These are phyloP conservation scores for Ectemnius lituratus DNA, from an alignment of 2,888 invertebrate genomes.

Conservation along the genomic window DNA sequence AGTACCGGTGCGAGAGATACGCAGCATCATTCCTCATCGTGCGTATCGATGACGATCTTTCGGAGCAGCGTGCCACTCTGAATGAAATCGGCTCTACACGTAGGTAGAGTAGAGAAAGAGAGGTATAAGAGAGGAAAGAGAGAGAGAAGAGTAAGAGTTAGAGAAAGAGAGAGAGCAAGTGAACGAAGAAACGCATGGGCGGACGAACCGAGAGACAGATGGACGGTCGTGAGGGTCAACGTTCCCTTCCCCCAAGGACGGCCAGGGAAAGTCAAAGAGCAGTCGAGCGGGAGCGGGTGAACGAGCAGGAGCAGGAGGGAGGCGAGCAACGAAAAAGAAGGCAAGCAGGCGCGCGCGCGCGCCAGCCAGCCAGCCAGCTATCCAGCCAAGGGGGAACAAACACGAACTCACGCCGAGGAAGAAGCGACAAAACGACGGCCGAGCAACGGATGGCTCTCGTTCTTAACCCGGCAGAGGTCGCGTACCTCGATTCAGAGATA, in stretches of 20 bases:
- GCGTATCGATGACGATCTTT: slow-evolving; percentile 53
- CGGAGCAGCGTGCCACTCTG: slow-evolving; percentile 55
- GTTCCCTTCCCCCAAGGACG: slow-evolving; percentile 61
- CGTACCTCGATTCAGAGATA: slow-evolving; percentile 29
- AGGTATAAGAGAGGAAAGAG: background rate
- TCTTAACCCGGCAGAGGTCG: slow-evolving; percentile 34
- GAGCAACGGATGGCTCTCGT: slow-evolving; percentile 20
- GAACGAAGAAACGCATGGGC: slow-evolving; percentile 28
- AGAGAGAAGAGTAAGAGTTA: background rate
- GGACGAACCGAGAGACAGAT: slow-evolving; percentile 38
- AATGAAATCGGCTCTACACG: slow-evolving; percentile 56
- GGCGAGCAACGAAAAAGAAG: background rate
- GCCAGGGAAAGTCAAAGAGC: slow-evolving; percentile 57
- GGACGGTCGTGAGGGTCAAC: slow-evolving; percentile 57
- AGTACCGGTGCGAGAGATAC: slow-evolving; percentile 1
- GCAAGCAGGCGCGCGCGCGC: slow-evolving; percentile 11
- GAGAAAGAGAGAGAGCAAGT: slow-evolving; percentile 20
- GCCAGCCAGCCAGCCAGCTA: too few relatives aligned
- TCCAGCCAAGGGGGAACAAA: background rate
- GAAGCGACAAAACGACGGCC: slow-evolving; percentile 18
- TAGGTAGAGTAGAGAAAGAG: background rate
- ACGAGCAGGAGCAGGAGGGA: slow-evolving; percentile 3
- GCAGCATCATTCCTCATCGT: slow-evolving; percentile 52
- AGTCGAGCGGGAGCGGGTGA: slow-evolving; percentile 31
- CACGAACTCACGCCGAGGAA: background rate